Percentiles rank a stretch among this genome's conserved stretches.
These are phyloP conservation scores for Valencia hispanica DNA, from an alignment of 2,797 vertebrate species.

Conservation along the genomic window DNA sequence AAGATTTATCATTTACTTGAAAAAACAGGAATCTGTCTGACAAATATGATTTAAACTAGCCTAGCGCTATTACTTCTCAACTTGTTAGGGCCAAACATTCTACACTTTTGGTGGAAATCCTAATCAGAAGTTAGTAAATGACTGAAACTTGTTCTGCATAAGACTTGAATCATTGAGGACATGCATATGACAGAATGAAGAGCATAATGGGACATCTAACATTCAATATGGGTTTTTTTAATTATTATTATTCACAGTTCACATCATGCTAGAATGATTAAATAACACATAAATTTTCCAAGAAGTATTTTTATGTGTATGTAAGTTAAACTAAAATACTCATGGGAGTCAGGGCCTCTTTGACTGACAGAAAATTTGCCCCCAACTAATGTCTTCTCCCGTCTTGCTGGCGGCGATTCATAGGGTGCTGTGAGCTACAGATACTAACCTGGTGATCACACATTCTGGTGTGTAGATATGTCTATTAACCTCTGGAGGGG, in stretches of 20 bases:
- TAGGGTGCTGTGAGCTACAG: slow-evolving; percentile 45
- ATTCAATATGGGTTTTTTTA: neutral
- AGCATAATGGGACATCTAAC: neutral
- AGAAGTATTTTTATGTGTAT: neutral
- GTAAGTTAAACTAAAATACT: neutral
- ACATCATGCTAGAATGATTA: neutral
- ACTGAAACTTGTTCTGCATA: no score
- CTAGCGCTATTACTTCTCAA: no score
- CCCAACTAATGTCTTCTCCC: neutral
- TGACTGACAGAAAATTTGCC: slow-evolving; percentile 31
- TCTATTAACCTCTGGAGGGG: slow-evolving; percentile 78
- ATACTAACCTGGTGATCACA: slow-evolving; percentile 62
- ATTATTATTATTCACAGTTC: neutral
- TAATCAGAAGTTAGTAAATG: no score
- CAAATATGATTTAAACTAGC: no score
- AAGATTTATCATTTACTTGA: no score
- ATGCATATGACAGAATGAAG: neutral
- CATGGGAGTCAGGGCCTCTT: neutral
- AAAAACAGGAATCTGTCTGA: no score
- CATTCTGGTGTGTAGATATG: slow-evolving; percentile 68
- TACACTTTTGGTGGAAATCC: no score
- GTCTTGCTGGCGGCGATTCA: slow-evolving; percentile 18
- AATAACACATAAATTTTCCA: neutral
- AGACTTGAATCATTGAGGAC: no score
- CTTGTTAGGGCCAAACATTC: no score